Base-by-base conservation (phyloP, 2,888 invertebrate species). In the Eristalis intricaria region DNA sequence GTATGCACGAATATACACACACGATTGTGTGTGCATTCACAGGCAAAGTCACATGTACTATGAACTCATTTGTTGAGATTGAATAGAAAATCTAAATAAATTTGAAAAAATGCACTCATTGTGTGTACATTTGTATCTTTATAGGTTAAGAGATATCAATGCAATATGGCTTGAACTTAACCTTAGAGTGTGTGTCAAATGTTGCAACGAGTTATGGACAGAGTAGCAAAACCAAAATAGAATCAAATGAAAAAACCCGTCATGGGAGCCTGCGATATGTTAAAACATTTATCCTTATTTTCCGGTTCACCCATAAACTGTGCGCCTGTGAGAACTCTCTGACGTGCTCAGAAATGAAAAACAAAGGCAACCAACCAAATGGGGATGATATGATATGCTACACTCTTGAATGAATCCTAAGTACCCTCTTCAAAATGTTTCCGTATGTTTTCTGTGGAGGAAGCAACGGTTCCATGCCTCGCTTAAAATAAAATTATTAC, bases 401-500 rank as follows among this genome's bases (percentile, higher is more conserved):
- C 50, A 84, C 74, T 79, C 74, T 84, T 84, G 75, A 84, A 75
- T 84, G 74, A 79, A 70, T 84, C 65, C 79, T 65, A 84, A 79
- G 84, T 79, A 70, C 79, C 79, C 84, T 84, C 79, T 84, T 84
- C 84, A 84, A 84, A 84, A 79, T 79, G 79, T 79, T 79, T 79
- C 84, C 84, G 68, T 84, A 84, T 79, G 84, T 79, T 75, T 58
- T 79, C 69, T 61, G 56, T 61, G 64, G 61, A 70, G 13, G 61
- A 65, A 69, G 60, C 26, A 15, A 26, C 69, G 60, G 43, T 70
- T 78, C 70, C 79, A 79, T 75, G 75, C 69, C 60, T 70, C 43
- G 64, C 78, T 70, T 65, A 75, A 74, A 78, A 79, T 84, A 78
- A 84, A 84, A 75, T 78, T 68, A 79, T 84, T 74, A 74, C 69